Conservation (phyloP, 2,888 invertebrate genomes). For the Synanthedon vespiformis region DNA sequence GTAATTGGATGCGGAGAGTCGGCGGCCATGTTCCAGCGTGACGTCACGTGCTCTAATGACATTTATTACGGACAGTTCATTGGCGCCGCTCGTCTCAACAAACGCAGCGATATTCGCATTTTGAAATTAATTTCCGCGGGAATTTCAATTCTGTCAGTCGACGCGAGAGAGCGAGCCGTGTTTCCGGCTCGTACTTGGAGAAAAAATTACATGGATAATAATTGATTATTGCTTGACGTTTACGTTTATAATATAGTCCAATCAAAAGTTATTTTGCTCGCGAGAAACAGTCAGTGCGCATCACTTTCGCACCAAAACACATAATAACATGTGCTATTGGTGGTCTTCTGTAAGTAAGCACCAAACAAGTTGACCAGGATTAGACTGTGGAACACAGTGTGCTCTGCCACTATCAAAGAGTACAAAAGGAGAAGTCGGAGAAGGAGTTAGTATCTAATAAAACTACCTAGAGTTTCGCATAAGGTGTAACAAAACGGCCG, state of each 20-base stretch:
- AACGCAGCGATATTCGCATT: slow-evolving; percentile 36
- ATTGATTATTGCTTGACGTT: too few species aligned
- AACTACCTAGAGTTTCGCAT: slow-evolving; percentile 7
- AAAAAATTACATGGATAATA: too few species aligned
- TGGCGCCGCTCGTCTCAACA: slow-evolving; percentile 42
- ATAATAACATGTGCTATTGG: too few species aligned
- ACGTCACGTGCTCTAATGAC: slow-evolving; percentile 58
- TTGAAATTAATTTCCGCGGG: slow-evolving; percentile 49
- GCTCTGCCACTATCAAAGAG: too few species aligned
- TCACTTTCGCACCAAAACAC: too few species aligned
- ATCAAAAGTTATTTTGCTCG: too few species aligned
- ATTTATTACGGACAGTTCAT: slow-evolving; percentile 60
- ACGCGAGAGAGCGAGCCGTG: neutral
- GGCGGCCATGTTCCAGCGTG: slow-evolving; percentile 43
- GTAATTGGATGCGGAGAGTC: slow-evolving; percentile 56
- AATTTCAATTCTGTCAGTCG: slow-evolving; percentile 25
- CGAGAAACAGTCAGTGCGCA: too few species aligned
- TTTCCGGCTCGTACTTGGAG: neutral
- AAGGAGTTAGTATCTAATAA: slow-evolving; percentile 7
- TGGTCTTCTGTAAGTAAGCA: too few species aligned
- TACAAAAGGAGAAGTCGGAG: too few species aligned
- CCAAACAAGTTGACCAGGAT: too few species aligned
- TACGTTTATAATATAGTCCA: too few species aligned
- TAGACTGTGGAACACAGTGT: too few species aligned
- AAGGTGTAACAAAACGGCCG: neutral